A percentile compares a stretch with the other conserved stretches of the same genome.
These are phyloP conservation scores for Pomatorhinus ruficollis DNA, from an alignment of 2,113 vertebrate species.

Conservation along the genomic window DNA sequence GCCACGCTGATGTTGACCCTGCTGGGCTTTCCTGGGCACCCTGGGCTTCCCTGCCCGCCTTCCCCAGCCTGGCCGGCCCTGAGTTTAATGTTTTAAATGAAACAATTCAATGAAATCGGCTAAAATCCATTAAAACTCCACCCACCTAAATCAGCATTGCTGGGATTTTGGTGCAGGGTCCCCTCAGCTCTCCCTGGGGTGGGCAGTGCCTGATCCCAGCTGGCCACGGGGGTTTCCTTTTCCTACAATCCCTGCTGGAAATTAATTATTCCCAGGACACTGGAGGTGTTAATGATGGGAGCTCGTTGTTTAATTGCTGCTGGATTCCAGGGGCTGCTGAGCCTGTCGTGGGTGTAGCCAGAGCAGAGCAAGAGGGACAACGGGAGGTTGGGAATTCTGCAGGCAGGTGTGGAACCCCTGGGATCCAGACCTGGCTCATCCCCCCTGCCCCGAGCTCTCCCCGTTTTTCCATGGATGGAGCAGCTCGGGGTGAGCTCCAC, in stretches of 20 bases:
- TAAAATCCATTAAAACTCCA: background rate
- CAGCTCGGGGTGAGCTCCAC: background rate
- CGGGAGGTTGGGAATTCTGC: background rate
- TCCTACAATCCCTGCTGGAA: background rate
- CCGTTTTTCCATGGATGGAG: background rate
- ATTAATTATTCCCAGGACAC: background rate
- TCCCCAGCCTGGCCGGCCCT: background rate
- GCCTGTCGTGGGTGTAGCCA: background rate
- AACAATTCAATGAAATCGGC: fast-evolving
- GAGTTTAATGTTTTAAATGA: background rate
- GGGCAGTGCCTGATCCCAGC: background rate
- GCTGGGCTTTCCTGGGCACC: background rate
- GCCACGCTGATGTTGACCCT: fast-evolving
- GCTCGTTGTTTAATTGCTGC: background rate
- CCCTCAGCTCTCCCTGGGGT: fast-evolving
- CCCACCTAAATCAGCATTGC: fast-evolving
- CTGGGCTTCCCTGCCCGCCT: background rate
- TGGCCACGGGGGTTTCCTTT: fast-evolving
- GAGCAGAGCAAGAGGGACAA: fast-evolving
- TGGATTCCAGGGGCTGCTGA: background rate
- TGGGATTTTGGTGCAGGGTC: background rate
- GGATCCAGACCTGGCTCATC: background rate
- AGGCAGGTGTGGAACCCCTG: background rate
- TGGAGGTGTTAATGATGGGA: background rate
- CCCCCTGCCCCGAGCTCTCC: fast-evolving